Evolutionary conservation across 1,140 invertebrate genomes (phyloP), one percentile per base, ranked within the genome.

Genomic region (Sweltsa coloradensis): DNA sequence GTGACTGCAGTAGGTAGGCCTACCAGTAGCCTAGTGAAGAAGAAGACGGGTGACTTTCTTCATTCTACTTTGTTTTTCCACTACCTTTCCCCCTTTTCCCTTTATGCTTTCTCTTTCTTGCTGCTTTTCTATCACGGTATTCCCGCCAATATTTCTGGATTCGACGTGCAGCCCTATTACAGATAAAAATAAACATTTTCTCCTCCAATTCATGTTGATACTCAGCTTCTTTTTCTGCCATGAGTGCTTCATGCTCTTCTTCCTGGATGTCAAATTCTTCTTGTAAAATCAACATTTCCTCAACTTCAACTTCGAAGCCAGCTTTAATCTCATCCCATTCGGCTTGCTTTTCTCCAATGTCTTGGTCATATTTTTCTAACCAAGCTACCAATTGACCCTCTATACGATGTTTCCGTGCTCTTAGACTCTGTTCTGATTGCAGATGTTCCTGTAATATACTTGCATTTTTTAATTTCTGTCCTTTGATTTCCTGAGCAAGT

Each of bases 301-400:
- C 1, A n/a, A 22, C 13, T 6, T 40, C 18, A 11, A 22, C 16
- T n/a, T 40, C 18, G 24, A 19, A 70, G 39, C 65, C 62, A 39
- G 63, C 54, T 1, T 63, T 65, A 13, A 60, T 60, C 14, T 70
- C 64, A 40, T 72, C 68, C 0, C 67, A 51, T 26, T 68, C 61
- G 0, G 61, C 47, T 41, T 72, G 69, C 51, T 70, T 70, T 16
- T 66, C 63, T 0, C 60, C 61, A 59, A 71, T 67, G 49, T 70
- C 69, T 5, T 55, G n/a, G 50, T 71, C 69, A 42, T 71, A 71
- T 36, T 71, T 68, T 46, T 68, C 61, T 4, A 71, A 53, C 65
- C 68, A 67, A 7, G 63, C 64, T 4, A 66, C 31, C 36, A 71
- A 45, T 51, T 70, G 66, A 0, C 63, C 67, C 45, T 70, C 68